Conservation (phyloP, 2,888 invertebrate species). For the Drosophila merina region DNA sequence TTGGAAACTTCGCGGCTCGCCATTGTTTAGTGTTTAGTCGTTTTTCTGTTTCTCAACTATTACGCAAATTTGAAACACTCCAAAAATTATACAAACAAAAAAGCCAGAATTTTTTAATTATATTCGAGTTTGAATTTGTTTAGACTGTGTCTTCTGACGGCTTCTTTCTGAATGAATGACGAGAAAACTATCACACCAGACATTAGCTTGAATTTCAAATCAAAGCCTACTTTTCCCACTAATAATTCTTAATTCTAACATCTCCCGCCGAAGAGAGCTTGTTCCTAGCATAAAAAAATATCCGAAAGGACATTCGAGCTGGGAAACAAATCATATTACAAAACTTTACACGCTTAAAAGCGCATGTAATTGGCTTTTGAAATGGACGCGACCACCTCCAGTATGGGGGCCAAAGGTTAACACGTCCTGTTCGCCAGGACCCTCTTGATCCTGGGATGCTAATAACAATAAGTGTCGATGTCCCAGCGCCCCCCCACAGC, state of each 20-base stretch:
- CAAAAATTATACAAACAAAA: not conserved
- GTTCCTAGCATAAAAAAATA: conserved; percentile 2
- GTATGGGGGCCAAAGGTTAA: conserved; percentile 63
- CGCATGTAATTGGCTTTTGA: conserved; percentile 83
- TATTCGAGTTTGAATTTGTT: not conserved
- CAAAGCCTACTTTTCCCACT: conserved; percentile 1
- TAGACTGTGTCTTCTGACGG: not conserved
- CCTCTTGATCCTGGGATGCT: conserved; percentile 59
- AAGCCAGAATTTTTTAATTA: not conserved
- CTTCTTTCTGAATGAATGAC: not conserved
- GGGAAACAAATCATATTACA: conserved; percentile 79
- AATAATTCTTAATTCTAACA: not conserved
- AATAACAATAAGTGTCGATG: conserved; percentile 75
- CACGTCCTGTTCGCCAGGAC: conserved; percentile 44
- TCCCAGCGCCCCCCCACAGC: conserved; percentile 32
- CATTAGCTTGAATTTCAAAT: not conserved
- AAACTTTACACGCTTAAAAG: conserved; percentile 82
- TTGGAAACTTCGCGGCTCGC: not conserved
- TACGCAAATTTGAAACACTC: not conserved
- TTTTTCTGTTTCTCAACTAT: not conserved
- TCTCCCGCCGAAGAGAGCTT: not conserved
- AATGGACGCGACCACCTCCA: conserved; percentile 55
- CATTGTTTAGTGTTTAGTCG: not conserved
- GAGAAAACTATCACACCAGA: not conserved
- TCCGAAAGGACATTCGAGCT: conserved; percentile 26